A percentile compares a stretch with the other conserved stretches of the same genome.
Evolutionary conservation across 2,113 vertebrate species (phyloP).

Genomic region (Euleptes europaea): DNA sequence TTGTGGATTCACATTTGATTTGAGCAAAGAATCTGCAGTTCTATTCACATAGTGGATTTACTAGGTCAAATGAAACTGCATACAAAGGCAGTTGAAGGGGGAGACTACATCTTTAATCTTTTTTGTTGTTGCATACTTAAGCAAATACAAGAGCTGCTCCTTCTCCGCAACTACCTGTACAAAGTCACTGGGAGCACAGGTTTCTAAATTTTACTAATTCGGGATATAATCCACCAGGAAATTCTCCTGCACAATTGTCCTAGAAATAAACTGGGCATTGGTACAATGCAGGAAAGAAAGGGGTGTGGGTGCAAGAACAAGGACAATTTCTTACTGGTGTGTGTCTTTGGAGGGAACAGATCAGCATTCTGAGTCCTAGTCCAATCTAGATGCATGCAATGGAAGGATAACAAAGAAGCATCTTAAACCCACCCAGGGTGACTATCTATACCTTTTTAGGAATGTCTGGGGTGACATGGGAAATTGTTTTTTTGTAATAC

Average conservation of each 20-base stretch:
- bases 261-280: neutral
- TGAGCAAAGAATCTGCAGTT: constrained; percentile 10
- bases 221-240: neutral
- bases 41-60: constrained; percentile 28
- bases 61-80: constrained; percentile 37
- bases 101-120: neutral
- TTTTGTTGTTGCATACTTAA: neutral
- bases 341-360: neutral
- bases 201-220: neutral
- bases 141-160: neutral
- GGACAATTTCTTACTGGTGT: neutral
- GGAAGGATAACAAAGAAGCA: neutral
- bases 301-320: neutral
- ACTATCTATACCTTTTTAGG: too few relatives aligned
- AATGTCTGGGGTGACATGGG: neutral
- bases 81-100: constrained; percentile 4
- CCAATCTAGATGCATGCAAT: neutral
- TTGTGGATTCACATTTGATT: constrained; percentile 4
- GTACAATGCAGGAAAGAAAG: neutral
- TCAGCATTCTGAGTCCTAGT: neutral
- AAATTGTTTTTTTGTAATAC: too few relatives aligned
- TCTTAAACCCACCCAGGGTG: neutral
- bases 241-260: neutral
- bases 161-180: neutral
- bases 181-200: neutral